Conservation (phyloP, 2,797 vertebrate genomes). For the Typhlichthys eigenmanni region DNA sequence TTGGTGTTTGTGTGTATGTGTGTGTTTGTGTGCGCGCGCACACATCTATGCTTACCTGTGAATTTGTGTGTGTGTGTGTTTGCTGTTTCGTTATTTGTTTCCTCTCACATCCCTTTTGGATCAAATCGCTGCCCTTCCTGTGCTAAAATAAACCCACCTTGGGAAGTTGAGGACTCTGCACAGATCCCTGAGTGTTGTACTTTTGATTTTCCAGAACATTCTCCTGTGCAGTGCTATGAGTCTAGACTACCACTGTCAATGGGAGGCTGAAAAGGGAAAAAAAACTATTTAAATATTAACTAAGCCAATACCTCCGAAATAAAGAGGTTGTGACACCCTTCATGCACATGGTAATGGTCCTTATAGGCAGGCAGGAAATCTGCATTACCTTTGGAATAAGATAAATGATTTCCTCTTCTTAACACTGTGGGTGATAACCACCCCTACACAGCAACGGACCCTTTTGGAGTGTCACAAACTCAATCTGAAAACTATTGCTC, state of each 20-base stretch:
- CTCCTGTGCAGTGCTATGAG: conserved; percentile 6
- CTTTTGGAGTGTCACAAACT: too few relatives aligned
- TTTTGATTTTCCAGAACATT: conserved; percentile 48
- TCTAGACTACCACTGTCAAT: conserved; percentile 7
- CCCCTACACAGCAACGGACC: too few relatives aligned
- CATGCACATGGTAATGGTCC: not conserved
- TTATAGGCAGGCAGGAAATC: too few relatives aligned
- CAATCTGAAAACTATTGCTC: too few relatives aligned
- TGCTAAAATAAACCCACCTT: conserved; percentile 78
- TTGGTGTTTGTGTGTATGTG: conserved; percentile 17
- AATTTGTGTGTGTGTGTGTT: conserved; percentile 3
- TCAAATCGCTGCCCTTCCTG: conserved; percentile 79
- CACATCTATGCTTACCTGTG: not conserved
- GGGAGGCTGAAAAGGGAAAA: not conserved
- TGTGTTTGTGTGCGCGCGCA: conserved; percentile 5
- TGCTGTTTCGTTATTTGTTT: conserved; percentile 54
- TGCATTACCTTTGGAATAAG: too few relatives aligned
- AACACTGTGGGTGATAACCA: too few relatives aligned
- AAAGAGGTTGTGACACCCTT: not conserved
- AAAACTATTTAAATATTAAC: too few relatives aligned
- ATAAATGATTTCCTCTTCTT: too few relatives aligned
- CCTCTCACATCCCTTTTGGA: conserved; percentile 68
- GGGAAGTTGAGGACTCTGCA: conserved; percentile 67
- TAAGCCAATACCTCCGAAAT: too few relatives aligned
- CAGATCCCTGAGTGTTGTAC: conserved; percentile 60